Evolutionary conservation across 2,888 invertebrate genomes (phyloP).

Genomic region (Alsophila aescularia): DNA sequence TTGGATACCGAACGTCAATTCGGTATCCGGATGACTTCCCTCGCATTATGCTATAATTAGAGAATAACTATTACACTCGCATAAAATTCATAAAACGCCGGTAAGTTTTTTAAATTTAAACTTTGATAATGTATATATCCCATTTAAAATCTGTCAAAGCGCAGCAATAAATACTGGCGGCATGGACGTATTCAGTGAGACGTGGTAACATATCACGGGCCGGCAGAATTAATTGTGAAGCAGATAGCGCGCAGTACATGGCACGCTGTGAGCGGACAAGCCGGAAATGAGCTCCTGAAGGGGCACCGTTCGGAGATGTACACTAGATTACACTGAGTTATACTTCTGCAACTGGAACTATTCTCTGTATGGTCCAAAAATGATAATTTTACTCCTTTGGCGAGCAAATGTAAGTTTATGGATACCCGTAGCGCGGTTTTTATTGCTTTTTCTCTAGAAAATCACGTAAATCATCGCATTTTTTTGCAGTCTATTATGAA

Average conservation of each 20-base stretch:
- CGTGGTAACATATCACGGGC: conserved; percentile 16
- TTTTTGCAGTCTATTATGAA: too few species aligned
- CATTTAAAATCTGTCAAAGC: conserved; percentile 14
- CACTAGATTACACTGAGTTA: conserved; percentile 12
- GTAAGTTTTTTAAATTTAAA: too few species aligned
- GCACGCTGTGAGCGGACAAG: background rate
- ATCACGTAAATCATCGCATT: background rate
- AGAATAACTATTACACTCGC: background rate
- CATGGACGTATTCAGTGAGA: conserved; percentile 18
- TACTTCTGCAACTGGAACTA: conserved; percentile 1
- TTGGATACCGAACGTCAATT: too few species aligned
- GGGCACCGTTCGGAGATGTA: conserved; percentile 1
- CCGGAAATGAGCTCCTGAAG: conserved; percentile 14
- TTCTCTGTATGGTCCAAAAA: conserved; percentile 5
- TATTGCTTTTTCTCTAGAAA: background rate
- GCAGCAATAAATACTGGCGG: conserved; percentile 12
- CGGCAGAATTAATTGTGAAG: conserved; percentile 11
- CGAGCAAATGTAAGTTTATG: conserved; percentile 8
- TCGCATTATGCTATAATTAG: background rate
- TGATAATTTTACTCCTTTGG: conserved; percentile 8
- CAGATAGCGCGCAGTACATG: conserved; percentile 2
- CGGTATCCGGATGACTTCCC: too few species aligned
- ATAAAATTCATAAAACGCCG: background rate
- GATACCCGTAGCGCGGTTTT: background rate
- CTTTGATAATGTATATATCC: conserved; percentile 6